Conservation (phyloP, 2,113 vertebrate genomes). For the Pelobates fuscus region DNA sequence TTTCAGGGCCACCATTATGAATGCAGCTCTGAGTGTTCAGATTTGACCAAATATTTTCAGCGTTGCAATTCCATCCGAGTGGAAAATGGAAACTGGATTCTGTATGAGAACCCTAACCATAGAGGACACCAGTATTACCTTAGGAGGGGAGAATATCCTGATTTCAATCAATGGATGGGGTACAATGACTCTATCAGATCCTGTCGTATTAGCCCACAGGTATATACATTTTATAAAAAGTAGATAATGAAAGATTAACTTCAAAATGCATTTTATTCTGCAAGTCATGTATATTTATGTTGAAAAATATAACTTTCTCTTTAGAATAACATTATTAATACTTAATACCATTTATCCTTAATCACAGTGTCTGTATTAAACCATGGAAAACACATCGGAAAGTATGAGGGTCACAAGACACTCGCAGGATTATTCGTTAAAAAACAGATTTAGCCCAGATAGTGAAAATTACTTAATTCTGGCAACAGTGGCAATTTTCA, state of each 20-base stretch:
- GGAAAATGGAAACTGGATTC: slow-evolving; percentile 78
- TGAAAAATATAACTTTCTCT: too few relatives aligned
- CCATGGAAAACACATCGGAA: too few relatives aligned
- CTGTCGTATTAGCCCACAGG: slow-evolving; percentile 48
- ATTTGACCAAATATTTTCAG: slow-evolving; percentile 83
- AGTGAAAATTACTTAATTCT: too few relatives aligned
- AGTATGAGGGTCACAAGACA: too few relatives aligned
- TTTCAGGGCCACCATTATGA: slow-evolving; percentile 88
- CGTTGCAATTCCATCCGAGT: slow-evolving; percentile 90
- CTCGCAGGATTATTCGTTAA: too few relatives aligned
- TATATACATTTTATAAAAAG: neutral
- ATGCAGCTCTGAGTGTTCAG: slow-evolving; percentile 80
- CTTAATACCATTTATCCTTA: too few relatives aligned
- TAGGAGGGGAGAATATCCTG: slow-evolving; percentile 53
- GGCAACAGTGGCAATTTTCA: too few relatives aligned
- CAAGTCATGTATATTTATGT: too few relatives aligned
- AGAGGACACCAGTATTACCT: slow-evolving; percentile 9
- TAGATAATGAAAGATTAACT: too few relatives aligned
- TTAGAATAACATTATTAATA: too few relatives aligned
- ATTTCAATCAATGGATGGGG: slow-evolving; percentile 62
- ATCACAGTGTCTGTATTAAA: too few relatives aligned
- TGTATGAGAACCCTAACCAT: slow-evolving; percentile 1
- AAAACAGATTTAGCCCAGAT: too few relatives aligned
- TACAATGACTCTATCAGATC: slow-evolving; percentile 63
- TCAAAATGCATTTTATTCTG: neutral